Base-by-base conservation (phyloP, 2,888 invertebrate species). In the Hybos culiciformis region DNA sequence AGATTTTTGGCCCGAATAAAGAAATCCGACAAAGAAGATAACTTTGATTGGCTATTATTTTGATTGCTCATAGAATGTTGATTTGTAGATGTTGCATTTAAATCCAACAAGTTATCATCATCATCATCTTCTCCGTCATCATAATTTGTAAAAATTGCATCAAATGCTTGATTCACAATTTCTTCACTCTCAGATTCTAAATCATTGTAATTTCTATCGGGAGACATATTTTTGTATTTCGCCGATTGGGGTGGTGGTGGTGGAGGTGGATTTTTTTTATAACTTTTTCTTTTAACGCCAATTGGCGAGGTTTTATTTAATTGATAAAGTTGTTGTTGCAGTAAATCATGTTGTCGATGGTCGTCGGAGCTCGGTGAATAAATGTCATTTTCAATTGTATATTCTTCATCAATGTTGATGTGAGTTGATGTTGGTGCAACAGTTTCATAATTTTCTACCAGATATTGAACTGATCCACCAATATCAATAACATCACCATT, bases 161-260 rank as follows among this genome's bases (percentile, higher is more conserved):
- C 61, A 34, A 64, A 65, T 9, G 63, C 63, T 11, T 57, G 57
- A 43, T 63, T 61, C 4, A 65, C 62, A 42, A 65, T 56, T 24
- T 53, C 55, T 8, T 59, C 47, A 26, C 58, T 61, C 37, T 55
- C 39, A 14, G 15, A 14, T 38, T 39, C 26, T 21, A 17, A 24
- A 18, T 14, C 20, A 15, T 33, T 53, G 40, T 53, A 53, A 11
- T 43, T 48, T 9, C 31, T 29, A 9, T 48, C 41, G 40, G 29
- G 34, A 17, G 11, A 14, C n/a, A n/a, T 42, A 14, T 8, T 7
- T 21, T 6, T 20, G 37, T 37, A 39, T 24, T 41, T 23, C 17
- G 14, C 18, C 15, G 34, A n/a, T n/a, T 32, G 33, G n/a, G 29
- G 29, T 11, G 19, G 20, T n/a, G 36, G 36, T 14, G 36, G 36